Evolutionary conservation across 2,888 invertebrate genomes (phyloP).

Genomic region (Mythimna vitellina): DNA sequence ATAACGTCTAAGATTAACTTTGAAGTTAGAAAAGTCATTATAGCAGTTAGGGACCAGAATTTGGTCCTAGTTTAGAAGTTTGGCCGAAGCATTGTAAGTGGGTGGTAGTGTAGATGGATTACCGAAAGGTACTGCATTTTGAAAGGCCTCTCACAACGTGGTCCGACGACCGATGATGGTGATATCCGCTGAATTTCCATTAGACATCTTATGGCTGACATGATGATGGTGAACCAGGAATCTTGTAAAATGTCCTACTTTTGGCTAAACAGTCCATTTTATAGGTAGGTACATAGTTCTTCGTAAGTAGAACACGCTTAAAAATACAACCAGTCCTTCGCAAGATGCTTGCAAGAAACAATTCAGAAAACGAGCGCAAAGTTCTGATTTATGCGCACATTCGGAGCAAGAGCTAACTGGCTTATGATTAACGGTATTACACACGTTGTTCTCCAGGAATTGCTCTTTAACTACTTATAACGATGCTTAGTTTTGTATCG

Average conservation of each 20-base stretch:
- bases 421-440: slow-evolving; percentile 68
- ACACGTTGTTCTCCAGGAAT: slow-evolving; percentile 59
- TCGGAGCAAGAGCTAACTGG: slow-evolving; percentile 53
- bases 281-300: neutral
- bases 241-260: neutral
- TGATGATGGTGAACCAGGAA: neutral
- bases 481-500: slow-evolving; percentile 55
- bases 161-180: neutral
- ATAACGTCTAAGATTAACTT: neutral
- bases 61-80: too few species aligned
- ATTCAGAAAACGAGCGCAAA: slow-evolving; percentile 52
- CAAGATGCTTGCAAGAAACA: slow-evolving; percentile 45
- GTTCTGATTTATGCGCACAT: slow-evolving; percentile 71
- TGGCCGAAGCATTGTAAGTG: too few species aligned
- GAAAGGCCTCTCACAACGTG: neutral
- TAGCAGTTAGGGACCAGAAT: neutral
- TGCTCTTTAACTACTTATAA: slow-evolving; percentile 62
- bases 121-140: too few species aligned
- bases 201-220: neutral
- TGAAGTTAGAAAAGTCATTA: neutral
- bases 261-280: neutral
- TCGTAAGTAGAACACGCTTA: slow-evolving; percentile 16
- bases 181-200: neutral
- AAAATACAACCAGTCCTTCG: slow-evolving; percentile 18
- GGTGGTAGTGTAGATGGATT: too few species aligned